These are phyloP conservation scores for Monopis laevigella DNA, from an alignment of 2,888 invertebrate genomes.

Conservation along the genomic window DNA sequence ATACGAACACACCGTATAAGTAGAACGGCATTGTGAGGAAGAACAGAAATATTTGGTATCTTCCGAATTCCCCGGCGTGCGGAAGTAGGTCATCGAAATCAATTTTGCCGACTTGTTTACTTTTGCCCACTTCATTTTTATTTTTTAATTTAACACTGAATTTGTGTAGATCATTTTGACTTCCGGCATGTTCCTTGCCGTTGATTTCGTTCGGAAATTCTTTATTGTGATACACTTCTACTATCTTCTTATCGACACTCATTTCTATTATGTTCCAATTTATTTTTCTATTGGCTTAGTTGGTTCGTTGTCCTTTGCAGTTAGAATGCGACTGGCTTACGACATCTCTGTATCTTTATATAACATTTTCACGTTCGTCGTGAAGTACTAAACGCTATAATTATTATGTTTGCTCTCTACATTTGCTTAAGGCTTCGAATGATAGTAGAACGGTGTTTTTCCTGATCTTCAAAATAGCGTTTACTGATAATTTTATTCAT, in stretches of 20 bases:
- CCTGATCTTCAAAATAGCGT: slow-evolving; percentile 1
- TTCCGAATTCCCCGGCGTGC: slow-evolving; percentile 41
- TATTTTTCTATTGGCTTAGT: background rate
- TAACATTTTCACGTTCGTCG: background rate
- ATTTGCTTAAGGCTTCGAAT: slow-evolving; percentile 5
- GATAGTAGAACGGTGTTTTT: slow-evolving; percentile 4
- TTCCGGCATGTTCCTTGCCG: background rate
- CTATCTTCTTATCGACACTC: slow-evolving; percentile 6
- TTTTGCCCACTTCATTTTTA: background rate
- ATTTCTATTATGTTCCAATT: background rate
- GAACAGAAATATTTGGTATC: slow-evolving; percentile 35
- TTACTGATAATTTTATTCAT: background rate
- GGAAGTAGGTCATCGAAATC: slow-evolving; percentile 36
- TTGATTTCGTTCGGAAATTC: slow-evolving; percentile 3
- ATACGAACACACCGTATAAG: slow-evolving; percentile 34
- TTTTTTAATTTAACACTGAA: background rate
- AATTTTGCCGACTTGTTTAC: slow-evolving; percentile 18
- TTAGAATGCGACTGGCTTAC: slow-evolving; percentile 1
- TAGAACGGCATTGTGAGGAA: slow-evolving; percentile 37
- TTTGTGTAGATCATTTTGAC: background rate
- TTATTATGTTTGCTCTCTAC: slow-evolving; percentile 6
- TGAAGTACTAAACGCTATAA: slow-evolving; percentile 4
- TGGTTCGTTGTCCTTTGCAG: slow-evolving; percentile 1
- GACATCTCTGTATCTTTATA: slow-evolving; percentile 3
- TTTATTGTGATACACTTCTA: slow-evolving; percentile 6